phyloP scores from a whole-genome alignment of 2,113 vertebrate genomes.

The Cynoglossus semilaevis region DNA sequence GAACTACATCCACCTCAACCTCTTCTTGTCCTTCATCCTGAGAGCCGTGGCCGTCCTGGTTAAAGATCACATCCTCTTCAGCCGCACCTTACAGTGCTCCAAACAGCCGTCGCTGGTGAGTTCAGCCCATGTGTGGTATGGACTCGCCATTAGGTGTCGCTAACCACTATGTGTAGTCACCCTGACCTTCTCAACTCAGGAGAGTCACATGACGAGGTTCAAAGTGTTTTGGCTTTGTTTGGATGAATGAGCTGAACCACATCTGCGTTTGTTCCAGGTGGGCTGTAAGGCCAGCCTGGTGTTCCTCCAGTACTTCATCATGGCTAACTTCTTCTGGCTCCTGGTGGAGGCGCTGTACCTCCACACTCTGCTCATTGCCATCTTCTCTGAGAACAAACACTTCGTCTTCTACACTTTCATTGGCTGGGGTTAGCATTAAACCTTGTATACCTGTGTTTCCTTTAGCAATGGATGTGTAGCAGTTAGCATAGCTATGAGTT shows the following conservation, averaged over 20 bases:
- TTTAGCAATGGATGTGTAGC: no score
- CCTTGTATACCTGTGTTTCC: no score
- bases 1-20: slow-evolving; percentile 94
- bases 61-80: slow-evolving; percentile 87
- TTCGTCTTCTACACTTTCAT: slow-evolving; percentile 84
- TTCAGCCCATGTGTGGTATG: background rate
- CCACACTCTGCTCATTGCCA: slow-evolving; percentile 83
- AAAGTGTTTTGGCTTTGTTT: no score
- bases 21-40: slow-evolving; percentile 93
- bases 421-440: slow-evolving; percentile 91
- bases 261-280: no score
- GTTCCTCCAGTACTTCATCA: slow-evolving; percentile 89
- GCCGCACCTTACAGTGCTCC: slow-evolving; percentile 62
- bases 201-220: no score
- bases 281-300: slow-evolving; percentile 88
- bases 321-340: slow-evolving; percentile 95
- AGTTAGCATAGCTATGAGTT: no score
- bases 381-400: slow-evolving; percentile 81
- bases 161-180: no score
- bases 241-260: no score
- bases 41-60: slow-evolving; percentile 85
- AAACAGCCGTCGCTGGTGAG: slow-evolving; percentile 71
- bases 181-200: no score
- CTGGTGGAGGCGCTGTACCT: slow-evolving; percentile 91
- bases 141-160: no score